Evolutionary conservation across 2,113 vertebrate species (phyloP), one percentile per base, ranked within the genome.

Genomic region (Anseranas semipalmata): DNA sequence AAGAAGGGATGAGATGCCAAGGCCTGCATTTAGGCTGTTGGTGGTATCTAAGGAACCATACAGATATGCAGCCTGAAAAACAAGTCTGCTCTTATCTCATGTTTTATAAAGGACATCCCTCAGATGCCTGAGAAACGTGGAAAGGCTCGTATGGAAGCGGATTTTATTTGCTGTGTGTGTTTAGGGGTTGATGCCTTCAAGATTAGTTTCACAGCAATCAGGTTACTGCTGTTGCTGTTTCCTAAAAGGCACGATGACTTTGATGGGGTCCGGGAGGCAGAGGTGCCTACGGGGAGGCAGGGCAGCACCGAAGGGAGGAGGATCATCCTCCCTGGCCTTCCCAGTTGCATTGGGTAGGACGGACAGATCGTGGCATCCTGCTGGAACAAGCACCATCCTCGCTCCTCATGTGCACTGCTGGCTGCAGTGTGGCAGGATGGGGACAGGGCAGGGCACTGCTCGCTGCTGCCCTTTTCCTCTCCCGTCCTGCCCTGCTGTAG

Each of bases 41-140:
- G 35, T 67, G n/a, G 98, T 98, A 97, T 98, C 98, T 95, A 98
- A 98, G 98, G 96, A 97, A 95, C 98, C 90, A 58, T 66, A 83
- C 94, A 97, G 96, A 95, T 97, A 98, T 86, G 95, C 93, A 95
- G 95, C 55, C 95, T 90, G 97, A 92, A 95, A 97, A 97, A 77
- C 1, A 6, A 97, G 95, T 84, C 95, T 95, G 70, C 86, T 95
- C 93, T 95, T 94, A 94, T 91, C 98, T 98, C 97, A 90, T 97
- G 96, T 95, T 98, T 98, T 96, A 92, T 95, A 96, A 98, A 97
- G 92, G 94, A 96, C 96, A 90, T 93, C 96, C 93, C 89, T 94
- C 95, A 93, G 95, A 97, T 95, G 98, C 96, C 97, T 85, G 96
- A 94, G 93, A 96, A 96, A 94, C 65, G 55, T 77, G 35, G 89